Conservation (phyloP, 1,140 invertebrate species). For the Hesperophylax magnus region DNA sequence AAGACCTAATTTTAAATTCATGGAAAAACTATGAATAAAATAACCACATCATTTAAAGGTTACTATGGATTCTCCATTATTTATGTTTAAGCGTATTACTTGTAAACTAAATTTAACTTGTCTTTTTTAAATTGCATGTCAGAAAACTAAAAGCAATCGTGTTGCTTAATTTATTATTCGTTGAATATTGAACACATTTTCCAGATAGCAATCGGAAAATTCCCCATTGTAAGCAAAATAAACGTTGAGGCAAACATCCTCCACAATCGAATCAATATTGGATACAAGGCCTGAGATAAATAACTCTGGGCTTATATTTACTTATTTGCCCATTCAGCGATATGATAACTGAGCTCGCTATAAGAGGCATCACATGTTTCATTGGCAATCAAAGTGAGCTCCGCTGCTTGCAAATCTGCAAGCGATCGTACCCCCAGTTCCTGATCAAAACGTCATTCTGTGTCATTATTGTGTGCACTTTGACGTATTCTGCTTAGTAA, state of each 20-base stretch:
- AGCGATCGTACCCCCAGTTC: neutral
- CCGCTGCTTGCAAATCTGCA: neutral
- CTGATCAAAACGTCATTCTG: constrained; percentile 22
- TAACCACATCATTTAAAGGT: too few species aligned
- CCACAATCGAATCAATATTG: neutral
- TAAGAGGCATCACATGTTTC: constrained; percentile 23
- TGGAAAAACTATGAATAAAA: too few species aligned
- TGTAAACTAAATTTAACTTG: too few species aligned
- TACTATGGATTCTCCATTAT: too few species aligned
- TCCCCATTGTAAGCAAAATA: neutral
- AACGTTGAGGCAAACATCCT: neutral
- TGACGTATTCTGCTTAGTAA: neutral
- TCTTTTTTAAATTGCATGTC: too few species aligned
- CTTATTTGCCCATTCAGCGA: neutral
- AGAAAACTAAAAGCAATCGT: too few species aligned
- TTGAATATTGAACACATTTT: constrained; percentile 2
- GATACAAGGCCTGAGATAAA: too few species aligned
- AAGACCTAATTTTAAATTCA: too few species aligned
- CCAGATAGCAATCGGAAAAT: neutral
- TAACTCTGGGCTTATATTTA: neutral
- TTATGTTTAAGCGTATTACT: too few species aligned
- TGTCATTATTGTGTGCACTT: neutral
- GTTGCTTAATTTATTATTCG: too few species aligned
- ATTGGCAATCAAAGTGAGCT: constrained; percentile 5
- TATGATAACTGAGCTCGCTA: neutral